A percentile compares a stretch with the other conserved stretches of the same genome.
These are phyloP conservation scores for Pristiophorus japonicus DNA, from an alignment of 2,113 vertebrate species.

Conservation along the genomic window DNA sequence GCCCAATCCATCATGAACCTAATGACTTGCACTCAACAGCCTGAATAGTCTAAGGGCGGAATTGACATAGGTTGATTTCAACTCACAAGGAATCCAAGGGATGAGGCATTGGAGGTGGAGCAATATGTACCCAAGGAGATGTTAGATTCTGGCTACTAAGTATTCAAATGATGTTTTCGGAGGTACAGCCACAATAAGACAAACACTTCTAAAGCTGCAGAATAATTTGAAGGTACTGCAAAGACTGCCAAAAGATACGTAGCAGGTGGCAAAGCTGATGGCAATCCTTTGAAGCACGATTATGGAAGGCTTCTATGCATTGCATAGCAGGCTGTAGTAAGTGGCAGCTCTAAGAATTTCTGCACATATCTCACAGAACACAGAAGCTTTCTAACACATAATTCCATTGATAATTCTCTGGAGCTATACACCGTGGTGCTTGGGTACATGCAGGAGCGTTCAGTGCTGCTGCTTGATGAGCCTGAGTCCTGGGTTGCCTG, in stretches of 20 bases:
- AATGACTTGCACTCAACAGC: neutral
- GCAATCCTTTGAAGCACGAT: neutral
- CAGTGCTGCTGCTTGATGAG: no score
- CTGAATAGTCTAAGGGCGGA: neutral
- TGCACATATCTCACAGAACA: neutral
- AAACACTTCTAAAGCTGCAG: neutral
- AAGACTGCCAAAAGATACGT: neutral
- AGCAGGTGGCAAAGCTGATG: neutral
- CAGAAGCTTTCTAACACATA: neutral
- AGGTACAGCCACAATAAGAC: neutral
- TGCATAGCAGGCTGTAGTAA: neutral
- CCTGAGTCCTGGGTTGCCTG: neutral
- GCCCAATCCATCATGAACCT: no score
- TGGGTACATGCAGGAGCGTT: neutral
- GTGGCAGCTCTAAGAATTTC: neutral
- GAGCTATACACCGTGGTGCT: neutral
- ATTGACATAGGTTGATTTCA: no score
- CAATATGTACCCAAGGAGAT: neutral
- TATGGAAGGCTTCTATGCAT: neutral
- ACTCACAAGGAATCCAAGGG: no score
- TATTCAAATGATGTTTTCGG: neutral
- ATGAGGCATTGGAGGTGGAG: no score
- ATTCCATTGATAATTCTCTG: neutral
- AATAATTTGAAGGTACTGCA: neutral
- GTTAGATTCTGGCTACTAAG: neutral